Evolutionary conservation across 2,113 vertebrate species (phyloP).

Genomic region (Meriones unguiculatus): DNA sequence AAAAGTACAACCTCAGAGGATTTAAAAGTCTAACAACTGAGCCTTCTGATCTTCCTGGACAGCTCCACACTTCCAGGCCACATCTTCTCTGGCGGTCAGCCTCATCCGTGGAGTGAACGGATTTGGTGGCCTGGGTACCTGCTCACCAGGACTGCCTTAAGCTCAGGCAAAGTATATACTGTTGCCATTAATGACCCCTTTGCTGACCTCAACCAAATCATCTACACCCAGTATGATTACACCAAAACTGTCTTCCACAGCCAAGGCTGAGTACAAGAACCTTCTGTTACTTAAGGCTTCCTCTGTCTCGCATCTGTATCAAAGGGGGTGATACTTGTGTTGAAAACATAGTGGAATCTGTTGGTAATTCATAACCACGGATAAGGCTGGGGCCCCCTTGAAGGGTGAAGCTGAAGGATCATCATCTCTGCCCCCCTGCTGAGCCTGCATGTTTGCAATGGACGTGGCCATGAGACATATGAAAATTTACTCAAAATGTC

Average conservation of each 20-base stretch:
- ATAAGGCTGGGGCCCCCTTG: not conserved
- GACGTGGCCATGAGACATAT: not conserved
- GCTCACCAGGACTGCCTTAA: not conserved
- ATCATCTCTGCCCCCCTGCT: not conserved
- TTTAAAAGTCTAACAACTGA: not conserved
- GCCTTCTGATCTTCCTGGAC: too few relatives aligned
- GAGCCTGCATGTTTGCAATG: not conserved
- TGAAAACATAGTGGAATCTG: not conserved
- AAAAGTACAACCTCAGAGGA: not conserved
- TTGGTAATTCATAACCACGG: not conserved
- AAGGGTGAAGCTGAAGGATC: not conserved
- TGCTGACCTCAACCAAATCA: not conserved
- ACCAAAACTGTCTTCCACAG: not conserved
- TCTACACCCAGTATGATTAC: not conserved
- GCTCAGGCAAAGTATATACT: not conserved
- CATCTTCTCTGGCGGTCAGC: not conserved
- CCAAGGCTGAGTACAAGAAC: not conserved
- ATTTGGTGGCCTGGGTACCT: not conserved
- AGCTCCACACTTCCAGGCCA: not conserved
- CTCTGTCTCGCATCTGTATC: not conserved
- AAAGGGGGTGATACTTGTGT: not conserved
- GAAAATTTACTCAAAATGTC: not conserved
- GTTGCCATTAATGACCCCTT: not conserved
- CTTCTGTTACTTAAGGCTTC: not conserved
- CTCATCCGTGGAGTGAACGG: too few relatives aligned